phyloP scores from a whole-genome alignment of 2,888 invertebrate genomes.

The Chloroclysta siterata region DNA sequence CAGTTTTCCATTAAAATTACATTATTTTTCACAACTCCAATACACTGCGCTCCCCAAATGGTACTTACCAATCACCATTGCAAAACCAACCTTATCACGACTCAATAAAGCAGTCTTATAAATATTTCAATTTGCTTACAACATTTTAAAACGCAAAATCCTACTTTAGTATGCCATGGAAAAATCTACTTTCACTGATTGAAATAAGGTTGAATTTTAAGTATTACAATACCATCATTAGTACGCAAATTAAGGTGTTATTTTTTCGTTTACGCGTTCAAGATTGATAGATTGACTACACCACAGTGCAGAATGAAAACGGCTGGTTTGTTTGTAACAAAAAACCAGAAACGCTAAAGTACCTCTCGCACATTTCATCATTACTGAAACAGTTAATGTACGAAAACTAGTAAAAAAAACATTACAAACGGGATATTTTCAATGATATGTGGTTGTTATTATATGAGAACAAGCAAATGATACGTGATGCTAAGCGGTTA shows the following conservation, averaged over 20 bases:
- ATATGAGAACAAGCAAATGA: too few species aligned
- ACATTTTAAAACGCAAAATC: background rate
- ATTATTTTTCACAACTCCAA: constrained; percentile 1
- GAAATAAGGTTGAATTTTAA: constrained; percentile 22
- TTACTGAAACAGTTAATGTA: too few species aligned
- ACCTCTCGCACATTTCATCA: too few species aligned
- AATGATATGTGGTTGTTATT: too few species aligned
- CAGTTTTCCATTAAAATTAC: constrained; percentile 13
- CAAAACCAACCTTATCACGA: constrained; percentile 8
- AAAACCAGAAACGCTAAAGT: too few species aligned
- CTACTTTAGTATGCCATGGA: background rate
- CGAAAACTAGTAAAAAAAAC: too few species aligned
- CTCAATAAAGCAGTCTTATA: background rate
- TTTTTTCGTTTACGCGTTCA: constrained; percentile 26
- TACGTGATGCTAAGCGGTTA: too few species aligned
- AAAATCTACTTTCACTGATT: constrained; percentile 6
- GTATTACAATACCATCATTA: constrained; percentile 20
- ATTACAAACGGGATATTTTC: too few species aligned
- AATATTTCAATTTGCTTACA: background rate
- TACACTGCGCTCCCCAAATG: background rate
- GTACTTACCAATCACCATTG: constrained; percentile 1
- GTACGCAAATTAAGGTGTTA: constrained; percentile 25
- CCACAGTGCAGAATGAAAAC: constrained; percentile 7
- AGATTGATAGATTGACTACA: constrained; percentile 23
- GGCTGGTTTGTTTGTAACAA: background rate